These are phyloP conservation scores for Bujurquina vittata DNA, from an alignment of 2,113 vertebrate genomes.

Conservation along the genomic window DNA sequence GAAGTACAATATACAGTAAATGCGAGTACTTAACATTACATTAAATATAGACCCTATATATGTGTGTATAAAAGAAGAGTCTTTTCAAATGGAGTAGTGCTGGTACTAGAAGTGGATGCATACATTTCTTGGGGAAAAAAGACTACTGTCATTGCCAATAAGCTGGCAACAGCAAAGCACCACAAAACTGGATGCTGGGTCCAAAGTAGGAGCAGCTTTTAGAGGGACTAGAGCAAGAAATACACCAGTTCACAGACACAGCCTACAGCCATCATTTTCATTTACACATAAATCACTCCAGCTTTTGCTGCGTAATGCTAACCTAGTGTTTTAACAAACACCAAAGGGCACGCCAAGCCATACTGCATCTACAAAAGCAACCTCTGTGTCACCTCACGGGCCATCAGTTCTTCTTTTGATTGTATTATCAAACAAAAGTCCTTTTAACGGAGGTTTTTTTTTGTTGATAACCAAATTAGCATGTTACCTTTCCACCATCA, in stretches of 20 bases:
- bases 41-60: not conserved
- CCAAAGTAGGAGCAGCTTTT: not conserved
- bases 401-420: too few relatives aligned
- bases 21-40: not conserved
- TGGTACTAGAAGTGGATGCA: not conserved
- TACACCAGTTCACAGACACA: not conserved
- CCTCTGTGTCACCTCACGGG: too few relatives aligned
- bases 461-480: too few relatives aligned
- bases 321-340: not conserved
- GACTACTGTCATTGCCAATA: rapidly evolving
- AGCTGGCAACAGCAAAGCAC: not conserved
- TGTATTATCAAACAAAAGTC: too few relatives aligned
- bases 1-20: not conserved
- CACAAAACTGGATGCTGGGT: not conserved
- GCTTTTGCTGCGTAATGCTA: not conserved
- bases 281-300: not conserved
- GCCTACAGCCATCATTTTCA: not conserved
- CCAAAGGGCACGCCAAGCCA: not conserved
- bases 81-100: not conserved
- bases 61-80: not conserved
- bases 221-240: not conserved
- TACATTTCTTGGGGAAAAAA: not conserved
- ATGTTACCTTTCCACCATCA: too few relatives aligned
- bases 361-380: not conserved
- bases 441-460: too few relatives aligned